These are phyloP conservation scores for Albula goreensis DNA, from an alignment of 2,113 vertebrate species.

Conservation along the genomic window DNA sequence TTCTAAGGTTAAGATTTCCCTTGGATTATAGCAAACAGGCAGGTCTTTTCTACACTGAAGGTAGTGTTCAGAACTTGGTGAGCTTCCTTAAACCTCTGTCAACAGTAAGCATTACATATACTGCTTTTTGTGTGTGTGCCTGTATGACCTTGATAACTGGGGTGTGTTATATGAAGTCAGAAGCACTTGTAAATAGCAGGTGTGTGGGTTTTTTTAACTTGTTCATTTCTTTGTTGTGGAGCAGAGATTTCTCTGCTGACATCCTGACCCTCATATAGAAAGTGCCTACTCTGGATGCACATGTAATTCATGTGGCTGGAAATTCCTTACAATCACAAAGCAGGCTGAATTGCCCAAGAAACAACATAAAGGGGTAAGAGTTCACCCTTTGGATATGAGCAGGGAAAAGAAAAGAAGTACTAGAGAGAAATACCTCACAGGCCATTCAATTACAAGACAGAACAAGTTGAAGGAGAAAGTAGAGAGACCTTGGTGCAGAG, in stretches of 20 bases:
- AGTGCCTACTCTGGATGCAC: not conserved
- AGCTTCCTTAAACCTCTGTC: not conserved
- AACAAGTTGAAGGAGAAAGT: not conserved
- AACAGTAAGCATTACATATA: not conserved
- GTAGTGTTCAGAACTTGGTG: not conserved
- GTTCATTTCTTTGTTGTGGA: not conserved
- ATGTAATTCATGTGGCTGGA: not conserved
- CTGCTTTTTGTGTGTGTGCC: no score
- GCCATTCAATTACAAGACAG: not conserved
- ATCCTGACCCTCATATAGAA: not conserved
- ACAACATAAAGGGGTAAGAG: not conserved
- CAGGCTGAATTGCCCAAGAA: not conserved
- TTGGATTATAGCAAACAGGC: not conserved
- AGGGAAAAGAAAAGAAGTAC: not conserved
- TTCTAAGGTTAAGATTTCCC: not conserved
- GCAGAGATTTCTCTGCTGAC: not conserved
- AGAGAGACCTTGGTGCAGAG: not conserved
- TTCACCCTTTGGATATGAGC: not conserved
- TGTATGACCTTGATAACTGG: not conserved
- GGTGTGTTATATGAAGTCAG: not conserved
- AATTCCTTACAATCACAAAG: not conserved
- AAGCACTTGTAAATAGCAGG: not conserved
- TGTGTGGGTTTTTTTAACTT: not conserved
- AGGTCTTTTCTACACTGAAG: not conserved
- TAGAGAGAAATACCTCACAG: not conserved